These are phyloP conservation scores for Nasonia longicornis DNA, from an alignment of 1,140 invertebrate genomes.

Conservation along the genomic window DNA sequence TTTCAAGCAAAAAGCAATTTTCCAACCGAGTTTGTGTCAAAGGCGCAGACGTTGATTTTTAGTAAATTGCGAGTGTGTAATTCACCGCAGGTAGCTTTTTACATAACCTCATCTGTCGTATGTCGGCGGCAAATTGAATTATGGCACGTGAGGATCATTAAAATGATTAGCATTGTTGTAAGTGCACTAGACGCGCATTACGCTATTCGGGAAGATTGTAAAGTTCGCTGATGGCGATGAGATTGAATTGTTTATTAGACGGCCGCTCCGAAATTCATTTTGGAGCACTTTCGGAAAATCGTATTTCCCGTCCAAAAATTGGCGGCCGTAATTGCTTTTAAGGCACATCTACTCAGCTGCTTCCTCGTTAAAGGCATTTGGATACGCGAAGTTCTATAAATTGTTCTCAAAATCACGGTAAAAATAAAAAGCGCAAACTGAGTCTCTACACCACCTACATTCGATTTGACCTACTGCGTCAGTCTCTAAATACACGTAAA, in stretches of 20 bases:
- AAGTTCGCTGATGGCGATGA: not conserved
- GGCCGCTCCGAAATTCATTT: not conserved
- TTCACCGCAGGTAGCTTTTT: not conserved
- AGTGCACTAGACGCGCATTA: not conserved
- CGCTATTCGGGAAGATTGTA: not conserved
- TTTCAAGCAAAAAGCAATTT: not conserved
- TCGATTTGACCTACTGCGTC: not conserved
- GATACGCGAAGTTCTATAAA: too few relatives aligned
- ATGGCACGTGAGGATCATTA: constrained; percentile 19
- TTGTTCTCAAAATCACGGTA: too few relatives aligned
- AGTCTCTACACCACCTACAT: not conserved
- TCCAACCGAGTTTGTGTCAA: not conserved
- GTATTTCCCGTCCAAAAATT: too few relatives aligned
- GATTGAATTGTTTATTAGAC: not conserved
- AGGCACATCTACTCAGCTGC: too few relatives aligned
- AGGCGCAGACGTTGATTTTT: not conserved
- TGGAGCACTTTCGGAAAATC: not conserved
- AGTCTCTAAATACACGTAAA: not conserved
- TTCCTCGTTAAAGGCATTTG: too few relatives aligned
- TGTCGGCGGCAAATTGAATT: constrained; percentile 21
- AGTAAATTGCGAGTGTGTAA: not conserved
- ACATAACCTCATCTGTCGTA: constrained; percentile 20
- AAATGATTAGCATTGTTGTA: constrained; percentile 26
- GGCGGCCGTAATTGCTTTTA: too few relatives aligned
- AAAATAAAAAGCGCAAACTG: too few relatives aligned